Evolutionary conservation across 2,888 invertebrate genomes (phyloP), one percentile per base, ranked within the genome.

Genomic region (Protula sp.): DNA sequence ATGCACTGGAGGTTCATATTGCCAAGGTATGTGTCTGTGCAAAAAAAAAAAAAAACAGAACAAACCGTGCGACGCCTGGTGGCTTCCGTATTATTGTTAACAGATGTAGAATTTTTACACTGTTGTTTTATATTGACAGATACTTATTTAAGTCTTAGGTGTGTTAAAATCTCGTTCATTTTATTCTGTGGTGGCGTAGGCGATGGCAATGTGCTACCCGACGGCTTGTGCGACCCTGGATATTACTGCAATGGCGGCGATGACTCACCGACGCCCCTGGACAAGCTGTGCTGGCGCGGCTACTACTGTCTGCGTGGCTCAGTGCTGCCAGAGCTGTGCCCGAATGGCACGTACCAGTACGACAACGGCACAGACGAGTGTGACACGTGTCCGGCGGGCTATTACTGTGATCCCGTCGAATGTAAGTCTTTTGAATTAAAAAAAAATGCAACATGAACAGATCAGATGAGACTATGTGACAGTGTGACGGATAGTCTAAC

Each of bases 171-270:
- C n/a, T n/a, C n/a, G n/a, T n/a, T n/a, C n/a, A n/a, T n/a, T n/a
- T n/a, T n/a, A n/a, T n/a, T n/a, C n/a, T n/a, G n/a, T n/a, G n/a
- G n/a, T n/a, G n/a, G n/a, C n/a, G n/a, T 60, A 78, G 78, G 77
- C 55, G 64, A 71, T 45, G 78, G 75, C 14, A 72, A 76, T 55
- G 69, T 69, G 3, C 62, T 63, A 0, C 71, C 71, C n/a, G 73
- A 70, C 51, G 74, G 68, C 3, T 57, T 64, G 14, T 78, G 78
- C 64, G 54, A 64, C 14, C 64, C 73, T 29, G 77, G 77, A 3
- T 78, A 70, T 66, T 78, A 75, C 64, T 78, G 79, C 52, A 76
- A 77, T 27, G 73, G 74, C 28, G 77, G 78, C 60, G 76, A 76
- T 60, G 69, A 69, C 62, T 68, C 72, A n/a, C 58, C 67, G 29